These are phyloP conservation scores for Sus scrofa DNA, from an alignment of 2,113 vertebrate genomes.

Conservation along the genomic window DNA sequence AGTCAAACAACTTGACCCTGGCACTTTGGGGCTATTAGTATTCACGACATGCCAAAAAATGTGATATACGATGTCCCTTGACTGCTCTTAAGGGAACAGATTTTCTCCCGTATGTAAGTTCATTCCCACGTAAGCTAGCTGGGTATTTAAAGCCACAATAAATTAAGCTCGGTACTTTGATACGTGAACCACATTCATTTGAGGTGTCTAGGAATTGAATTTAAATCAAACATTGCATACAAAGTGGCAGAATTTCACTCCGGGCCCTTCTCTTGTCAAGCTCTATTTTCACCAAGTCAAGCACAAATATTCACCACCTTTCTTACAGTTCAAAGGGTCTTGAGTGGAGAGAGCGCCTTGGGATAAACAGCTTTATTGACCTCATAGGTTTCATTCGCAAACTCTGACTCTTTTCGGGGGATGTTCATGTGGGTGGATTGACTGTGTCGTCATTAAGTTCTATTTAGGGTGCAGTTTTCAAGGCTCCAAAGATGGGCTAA, in stretches of 20 bases:
- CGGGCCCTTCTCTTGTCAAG: background rate
- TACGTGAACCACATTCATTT: slow-evolving; percentile 9
- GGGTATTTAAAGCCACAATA: slow-evolving; percentile 34
- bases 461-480: no score
- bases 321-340: slow-evolving; percentile 42
- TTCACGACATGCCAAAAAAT: background rate
- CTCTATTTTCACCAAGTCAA: slow-evolving; percentile 39
- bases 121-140: slow-evolving; percentile 20
- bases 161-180: slow-evolving; percentile 35
- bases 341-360: background rate
- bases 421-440: background rate
- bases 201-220: slow-evolving; percentile 61
- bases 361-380: background rate
- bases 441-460: background rate
- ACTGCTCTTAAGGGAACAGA: slow-evolving; percentile 6
- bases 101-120: background rate
- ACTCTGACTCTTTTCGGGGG: background rate
- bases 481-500: background rate
- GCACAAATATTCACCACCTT: slow-evolving; percentile 37
- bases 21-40: slow-evolving; percentile 29
- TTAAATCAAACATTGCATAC: slow-evolving; percentile 62
- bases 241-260: slow-evolving; percentile 18
- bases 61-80: slow-evolving; percentile 5
- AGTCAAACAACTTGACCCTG: slow-evolving; percentile 5
- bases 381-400: background rate